Base-by-base conservation (phyloP, 2,888 invertebrate species). In the Aethes cnicana region DNA sequence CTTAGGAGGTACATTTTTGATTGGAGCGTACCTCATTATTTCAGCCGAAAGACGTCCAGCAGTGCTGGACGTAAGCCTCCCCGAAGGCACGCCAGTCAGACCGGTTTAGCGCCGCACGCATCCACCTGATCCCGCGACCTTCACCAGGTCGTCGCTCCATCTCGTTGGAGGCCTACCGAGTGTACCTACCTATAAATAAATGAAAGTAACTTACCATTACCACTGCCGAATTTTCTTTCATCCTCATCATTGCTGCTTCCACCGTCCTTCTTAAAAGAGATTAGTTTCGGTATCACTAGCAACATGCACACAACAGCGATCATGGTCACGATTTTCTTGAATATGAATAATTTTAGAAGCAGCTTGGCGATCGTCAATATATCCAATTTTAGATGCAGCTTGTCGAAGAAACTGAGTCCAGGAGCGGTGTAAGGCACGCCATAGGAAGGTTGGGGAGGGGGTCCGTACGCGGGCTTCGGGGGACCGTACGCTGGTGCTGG, bases 271-370 rank as follows among this genome's bases (percentile, higher is more conserved):
- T 90, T 90, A 58, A 88, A 85, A 32, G 77, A 77, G 52, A 92
- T 90, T 14, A 94, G 75, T 72, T 94, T 94, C 0, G 96, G 95
- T 58, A 95, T 92, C 69, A 95, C 95, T 43, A 96, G 80, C 61
- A 96, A 77, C 69, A 95, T 87, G 69, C 94, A 95, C 63, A 95
- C 91, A 3, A 95, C 89, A 0, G 94, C 95, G 30, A 95, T 92
- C 79, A 95, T 95, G 63, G 95, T 95, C 50, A 96, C 93, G 43
- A 95, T 92, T 79, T 95, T 94, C 80, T 96, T 96, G 74, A 96
- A 95, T 62, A 96, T 93, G 3, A 95, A 81, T 42, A 95, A 75
- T 73, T 96, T 96, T 23, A 95, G 76, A 49, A 95, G 67, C 52
- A 95, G 91, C 80, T 95, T 95, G 0, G 94, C 94, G 46, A 95